A percentile compares a stretch with the other conserved stretches of the same genome.
Evolutionary conservation across 1,140 invertebrate species (phyloP).

Genomic region (Lasioglossum albipes): DNA sequence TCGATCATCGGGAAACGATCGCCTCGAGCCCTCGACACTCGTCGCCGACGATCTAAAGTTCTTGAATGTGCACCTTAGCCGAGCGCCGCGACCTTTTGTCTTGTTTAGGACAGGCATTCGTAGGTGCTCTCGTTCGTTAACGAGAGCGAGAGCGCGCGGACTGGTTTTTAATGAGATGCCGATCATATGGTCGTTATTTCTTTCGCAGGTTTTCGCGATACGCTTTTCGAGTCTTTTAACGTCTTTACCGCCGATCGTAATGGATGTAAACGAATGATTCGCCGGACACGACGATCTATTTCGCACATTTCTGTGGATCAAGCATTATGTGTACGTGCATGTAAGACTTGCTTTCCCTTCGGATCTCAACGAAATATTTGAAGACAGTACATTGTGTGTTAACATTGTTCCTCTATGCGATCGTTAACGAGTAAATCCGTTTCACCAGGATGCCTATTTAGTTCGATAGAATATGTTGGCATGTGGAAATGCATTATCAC

Average conservation of each 20-base stretch:
- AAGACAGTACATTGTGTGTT: neutral
- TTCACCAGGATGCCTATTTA: neutral
- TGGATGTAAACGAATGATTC: constrained; percentile 47
- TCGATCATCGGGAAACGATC: neutral
- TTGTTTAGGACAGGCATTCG: constrained; percentile 33
- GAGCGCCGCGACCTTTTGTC: constrained; percentile 36
- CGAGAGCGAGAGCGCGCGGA: constrained; percentile 53
- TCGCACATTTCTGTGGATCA: constrained; percentile 34
- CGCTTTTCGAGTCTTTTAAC: constrained; percentile 36
- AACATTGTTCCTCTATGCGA: neutral
- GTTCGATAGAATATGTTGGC: neutral
- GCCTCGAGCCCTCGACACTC: neutral
- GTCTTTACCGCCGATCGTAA: constrained; percentile 33
- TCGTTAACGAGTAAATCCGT: neutral
- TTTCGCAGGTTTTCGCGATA: constrained; percentile 36
- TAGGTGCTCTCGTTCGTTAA: constrained; percentile 32
- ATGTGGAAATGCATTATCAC: neutral
- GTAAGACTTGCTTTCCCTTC: constrained; percentile 42
- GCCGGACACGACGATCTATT: constrained; percentile 32
- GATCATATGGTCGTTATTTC: constrained; percentile 69
- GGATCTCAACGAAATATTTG: constrained; percentile 20
- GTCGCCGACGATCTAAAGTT: constrained; percentile 14
- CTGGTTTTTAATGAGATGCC: constrained; percentile 66
- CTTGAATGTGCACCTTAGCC: constrained; percentile 9
- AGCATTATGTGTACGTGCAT: constrained; percentile 46